A percentile compares a stretch with the other conserved stretches of the same genome.
phyloP scores from a whole-genome alignment of 2,888 invertebrate species.

The Anorthoa munda region DNA sequence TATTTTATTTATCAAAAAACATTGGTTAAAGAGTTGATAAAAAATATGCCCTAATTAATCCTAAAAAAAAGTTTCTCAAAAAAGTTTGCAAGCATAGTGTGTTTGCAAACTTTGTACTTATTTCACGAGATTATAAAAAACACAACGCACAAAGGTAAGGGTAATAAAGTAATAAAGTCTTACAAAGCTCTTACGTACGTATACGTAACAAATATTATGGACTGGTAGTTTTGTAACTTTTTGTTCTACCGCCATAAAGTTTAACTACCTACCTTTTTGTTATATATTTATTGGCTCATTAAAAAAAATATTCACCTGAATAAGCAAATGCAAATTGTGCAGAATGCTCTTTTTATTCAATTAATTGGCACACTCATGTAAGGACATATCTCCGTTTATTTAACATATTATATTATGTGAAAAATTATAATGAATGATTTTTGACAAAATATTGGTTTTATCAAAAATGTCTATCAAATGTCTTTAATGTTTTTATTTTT shows the following conservation, averaged over 20 bases:
- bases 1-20: neutral
- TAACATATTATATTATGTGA: neutral
- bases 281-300: neutral
- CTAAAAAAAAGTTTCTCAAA: too few species aligned
- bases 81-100: neutral
- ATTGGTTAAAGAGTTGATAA: neutral
- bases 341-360: neutral
- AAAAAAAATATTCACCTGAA: neutral
- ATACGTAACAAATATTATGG: conserved; percentile 9
- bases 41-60: too few species aligned
- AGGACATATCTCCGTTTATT: neutral
- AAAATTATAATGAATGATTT: neutral
- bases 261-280: conserved; percentile 8
- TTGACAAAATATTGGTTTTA: neutral
- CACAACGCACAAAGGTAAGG: neutral
- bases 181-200: neutral
- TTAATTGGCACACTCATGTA: neutral
- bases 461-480: neutral
- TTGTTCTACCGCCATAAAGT: conserved; percentile 10
- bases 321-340: neutral
- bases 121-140: conserved; percentile 1
- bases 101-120: neutral
- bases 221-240: neutral
- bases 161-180: conserved; percentile 25
- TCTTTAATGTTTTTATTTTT: neutral